Base-by-base conservation (phyloP, 2,888 invertebrate species). In the Caradrina kadenii region DNA sequence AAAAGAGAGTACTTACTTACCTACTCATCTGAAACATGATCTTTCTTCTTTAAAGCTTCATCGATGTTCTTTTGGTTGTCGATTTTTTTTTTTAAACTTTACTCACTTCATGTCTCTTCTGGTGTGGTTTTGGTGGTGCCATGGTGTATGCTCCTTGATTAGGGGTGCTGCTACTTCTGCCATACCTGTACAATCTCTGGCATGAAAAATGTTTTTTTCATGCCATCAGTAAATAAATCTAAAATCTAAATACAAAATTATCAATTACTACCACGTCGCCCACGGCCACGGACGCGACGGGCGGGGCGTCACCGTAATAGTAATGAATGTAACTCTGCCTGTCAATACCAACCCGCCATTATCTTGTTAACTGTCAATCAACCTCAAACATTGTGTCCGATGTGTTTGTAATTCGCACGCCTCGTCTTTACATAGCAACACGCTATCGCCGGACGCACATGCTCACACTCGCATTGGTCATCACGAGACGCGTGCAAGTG, bases 391-490 rank as follows among this genome's bases (percentile, higher is more conserved):
- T 4, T 21, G 50, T 50, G 54, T 54, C 21, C 56, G 50, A 52
- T 56, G 53, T 65, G 50, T 78, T 76, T 76, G 65, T 60, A n/a
- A 66, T 76, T 76, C 79, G 48, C 79, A 78, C 76, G 76, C 50
- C 49, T 54, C 15, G 35, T 55, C 68, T 39, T 35, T 59, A 45
- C 53, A 48, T 55, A n/a, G n/a, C 15, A 45, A 55, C 39, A 48
- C 31, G 35, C 11, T 60, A 35, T 13, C 39, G 39, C 8, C 13
- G 11, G 3, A 39, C 35, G 35, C 42, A 15, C 42, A 15, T 42
- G 42, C 42, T 11, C 42, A 15, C 17, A 45, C 45, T 17, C 17
- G 45, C 45, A 42, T 45, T 1, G 45, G 17, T 45, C 39, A 39
- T 5, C 42, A 42, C 2, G 42, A 15, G 42, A 2, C 42, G 15